Conservation (phyloP, 2,797 vertebrate genomes). For the Rhabdophis nuchalis region DNA sequence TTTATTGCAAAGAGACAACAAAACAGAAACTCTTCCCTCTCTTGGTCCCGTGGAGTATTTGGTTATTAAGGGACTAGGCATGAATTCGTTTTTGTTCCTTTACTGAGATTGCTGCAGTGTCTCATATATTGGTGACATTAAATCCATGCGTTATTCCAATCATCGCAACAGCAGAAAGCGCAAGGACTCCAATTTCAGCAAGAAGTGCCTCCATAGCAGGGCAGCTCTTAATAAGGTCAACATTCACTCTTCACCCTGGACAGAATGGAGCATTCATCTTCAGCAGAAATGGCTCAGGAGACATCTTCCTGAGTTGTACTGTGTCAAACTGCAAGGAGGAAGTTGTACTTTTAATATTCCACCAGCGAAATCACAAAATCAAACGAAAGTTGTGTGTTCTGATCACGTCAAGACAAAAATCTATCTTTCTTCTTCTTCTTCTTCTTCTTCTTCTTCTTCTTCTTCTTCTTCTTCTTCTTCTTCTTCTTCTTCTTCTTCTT, state of each 20-base stretch:
- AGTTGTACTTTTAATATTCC: background rate
- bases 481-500: too few species aligned
- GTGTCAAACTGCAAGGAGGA: background rate
- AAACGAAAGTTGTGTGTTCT: background rate
- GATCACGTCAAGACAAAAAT: background rate
- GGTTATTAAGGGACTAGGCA: slow-evolving; percentile 33
- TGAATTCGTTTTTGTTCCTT: slow-evolving; percentile 21
- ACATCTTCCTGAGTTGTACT: background rate
- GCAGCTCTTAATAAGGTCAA: background rate
- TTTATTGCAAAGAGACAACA: slow-evolving; percentile 38
- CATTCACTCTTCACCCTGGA: background rate
- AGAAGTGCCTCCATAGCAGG: background rate
- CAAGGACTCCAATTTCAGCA: background rate
- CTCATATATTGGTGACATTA: slow-evolving; percentile 16
- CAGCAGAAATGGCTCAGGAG: background rate
- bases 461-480: background rate
- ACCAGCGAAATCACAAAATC: background rate
- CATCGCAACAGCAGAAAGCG: background rate
- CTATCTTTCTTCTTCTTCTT: background rate
- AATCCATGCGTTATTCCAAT: slow-evolving; percentile 15
- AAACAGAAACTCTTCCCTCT: slow-evolving; percentile 36
- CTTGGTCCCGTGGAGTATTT: background rate
- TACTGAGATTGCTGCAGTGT: slow-evolving; percentile 23
- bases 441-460: background rate
- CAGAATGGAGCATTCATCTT: background rate